phyloP scores from a whole-genome alignment of 2,888 invertebrate species.

The Drosophila anomalata region DNA sequence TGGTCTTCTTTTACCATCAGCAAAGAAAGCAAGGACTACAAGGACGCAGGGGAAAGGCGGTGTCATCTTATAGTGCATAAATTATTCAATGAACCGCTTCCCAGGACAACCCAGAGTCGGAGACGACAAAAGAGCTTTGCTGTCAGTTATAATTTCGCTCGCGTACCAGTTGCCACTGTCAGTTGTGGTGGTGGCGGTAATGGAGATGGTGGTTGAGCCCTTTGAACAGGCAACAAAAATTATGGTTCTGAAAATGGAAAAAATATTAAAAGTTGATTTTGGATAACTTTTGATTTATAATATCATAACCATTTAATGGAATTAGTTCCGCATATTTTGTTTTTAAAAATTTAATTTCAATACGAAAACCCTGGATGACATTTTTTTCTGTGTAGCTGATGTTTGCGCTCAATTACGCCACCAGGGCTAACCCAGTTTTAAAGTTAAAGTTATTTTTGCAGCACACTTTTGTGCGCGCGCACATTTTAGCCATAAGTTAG shows the following conservation, averaged over 20 bases:
- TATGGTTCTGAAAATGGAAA: background rate
- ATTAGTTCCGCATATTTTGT: too few relatives aligned
- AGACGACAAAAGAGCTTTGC: conserved; percentile 51
- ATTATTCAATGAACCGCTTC: conserved; percentile 70
- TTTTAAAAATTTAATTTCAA: background rate
- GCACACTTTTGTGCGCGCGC: conserved; percentile 45
- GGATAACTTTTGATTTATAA: background rate
- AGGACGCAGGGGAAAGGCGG: background rate
- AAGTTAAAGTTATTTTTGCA: conserved; percentile 28
- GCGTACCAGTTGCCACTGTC: conserved; percentile 43
- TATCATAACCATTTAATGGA: background rate
- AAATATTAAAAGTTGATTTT: background rate
- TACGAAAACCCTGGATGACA: background rate
- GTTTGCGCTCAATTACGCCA: conserved; percentile 13
- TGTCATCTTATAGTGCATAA: conserved; percentile 70
- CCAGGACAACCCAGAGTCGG: conserved; percentile 54
- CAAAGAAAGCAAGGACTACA: background rate
- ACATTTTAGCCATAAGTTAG: conserved; percentile 36
- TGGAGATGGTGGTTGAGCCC: conserved; percentile 7
- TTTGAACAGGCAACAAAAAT: background rate
- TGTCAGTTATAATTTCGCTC: conserved; percentile 70
- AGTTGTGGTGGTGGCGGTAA: conserved; percentile 7
- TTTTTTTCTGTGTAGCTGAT: background rate
- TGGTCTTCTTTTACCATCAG: background rate
- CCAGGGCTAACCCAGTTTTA: conserved; percentile 56